A percentile compares a stretch with the other conserved stretches of the same genome.
Conservation (phyloP, 2,113 vertebrate genomes). For the Pachycephala philippinensis region DNA sequence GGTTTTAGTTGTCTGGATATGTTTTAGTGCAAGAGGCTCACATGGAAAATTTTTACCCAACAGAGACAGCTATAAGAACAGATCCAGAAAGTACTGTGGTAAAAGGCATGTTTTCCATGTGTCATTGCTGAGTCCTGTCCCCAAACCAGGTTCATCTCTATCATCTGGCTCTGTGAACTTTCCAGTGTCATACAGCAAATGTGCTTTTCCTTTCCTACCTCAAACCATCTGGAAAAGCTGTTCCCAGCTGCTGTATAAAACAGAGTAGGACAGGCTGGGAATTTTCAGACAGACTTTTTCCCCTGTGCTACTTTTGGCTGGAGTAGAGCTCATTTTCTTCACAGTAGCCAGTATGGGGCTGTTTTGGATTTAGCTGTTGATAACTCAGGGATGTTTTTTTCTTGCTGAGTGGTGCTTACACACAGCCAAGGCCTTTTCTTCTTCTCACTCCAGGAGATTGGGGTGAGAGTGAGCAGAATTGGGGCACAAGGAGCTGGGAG, state of each 20-base stretch:
- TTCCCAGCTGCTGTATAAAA: not conserved
- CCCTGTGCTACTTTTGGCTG: not conserved
- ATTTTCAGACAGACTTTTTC: not conserved
- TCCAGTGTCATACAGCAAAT: not conserved
- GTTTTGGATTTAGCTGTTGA: not conserved
- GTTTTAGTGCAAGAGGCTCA: not conserved
- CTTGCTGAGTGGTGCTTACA: not conserved
- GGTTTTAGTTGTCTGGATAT: not conserved
- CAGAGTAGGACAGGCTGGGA: not conserved
- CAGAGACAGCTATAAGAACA: not conserved
- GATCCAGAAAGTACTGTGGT: not conserved
- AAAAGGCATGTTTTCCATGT: not conserved
- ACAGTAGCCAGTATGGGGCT: not conserved
- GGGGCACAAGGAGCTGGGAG: not conserved
- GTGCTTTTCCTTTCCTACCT: not conserved
- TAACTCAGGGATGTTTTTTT: not conserved
- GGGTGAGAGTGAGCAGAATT: not conserved
- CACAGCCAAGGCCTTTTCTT: not conserved
- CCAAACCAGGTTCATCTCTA: not conserved
- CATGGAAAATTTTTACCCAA: not conserved
- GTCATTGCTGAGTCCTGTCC: not conserved
- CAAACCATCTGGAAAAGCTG: not conserved
- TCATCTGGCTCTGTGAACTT: not conserved
- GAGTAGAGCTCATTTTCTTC: not conserved
- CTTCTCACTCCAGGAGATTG: not conserved